These are phyloP conservation scores for Parazoanthus swiftii DNA, from an alignment of 92 coral and sea anemone species.

Conservation along the genomic window DNA sequence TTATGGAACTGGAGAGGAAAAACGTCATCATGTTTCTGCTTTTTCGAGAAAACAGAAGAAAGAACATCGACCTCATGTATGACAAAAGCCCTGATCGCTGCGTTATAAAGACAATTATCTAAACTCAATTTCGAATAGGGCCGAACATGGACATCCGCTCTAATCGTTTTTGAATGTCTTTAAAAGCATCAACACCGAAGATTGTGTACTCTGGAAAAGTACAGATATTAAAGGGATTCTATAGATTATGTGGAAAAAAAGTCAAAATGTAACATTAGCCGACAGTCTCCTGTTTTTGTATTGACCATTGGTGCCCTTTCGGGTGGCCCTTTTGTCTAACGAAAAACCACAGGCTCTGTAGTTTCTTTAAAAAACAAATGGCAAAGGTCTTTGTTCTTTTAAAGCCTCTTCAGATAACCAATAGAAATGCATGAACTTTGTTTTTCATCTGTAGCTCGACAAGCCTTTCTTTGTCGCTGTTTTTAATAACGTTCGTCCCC, in stretches of 20 bases:
- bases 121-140: not conserved
- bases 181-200: not conserved
- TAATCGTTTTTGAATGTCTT: not conserved
- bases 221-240: not conserved
- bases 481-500: not conserved
- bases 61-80: not conserved
- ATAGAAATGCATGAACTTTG: not conserved
- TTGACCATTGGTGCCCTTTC: not conserved
- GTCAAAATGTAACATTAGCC: no score
- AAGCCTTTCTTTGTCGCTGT: not conserved
- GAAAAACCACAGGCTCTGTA: conserved; percentile 21
- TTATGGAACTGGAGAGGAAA: not conserved
- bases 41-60: not conserved
- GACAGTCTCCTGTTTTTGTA: not conserved
- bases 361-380: not conserved
- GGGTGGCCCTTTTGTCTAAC: not conserved
- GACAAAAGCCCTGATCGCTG: not conserved
- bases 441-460: not conserved
- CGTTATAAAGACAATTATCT: not conserved
- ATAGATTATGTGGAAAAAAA: not conserved
- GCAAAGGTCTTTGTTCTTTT: conserved; percentile 21
- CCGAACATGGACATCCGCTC: not conserved
- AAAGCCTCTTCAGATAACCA: not conserved
- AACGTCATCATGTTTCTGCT: not conserved
- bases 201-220: not conserved